phyloP scores from a whole-genome alignment of 2,888 invertebrate species.

The Panzeria rudis region DNA sequence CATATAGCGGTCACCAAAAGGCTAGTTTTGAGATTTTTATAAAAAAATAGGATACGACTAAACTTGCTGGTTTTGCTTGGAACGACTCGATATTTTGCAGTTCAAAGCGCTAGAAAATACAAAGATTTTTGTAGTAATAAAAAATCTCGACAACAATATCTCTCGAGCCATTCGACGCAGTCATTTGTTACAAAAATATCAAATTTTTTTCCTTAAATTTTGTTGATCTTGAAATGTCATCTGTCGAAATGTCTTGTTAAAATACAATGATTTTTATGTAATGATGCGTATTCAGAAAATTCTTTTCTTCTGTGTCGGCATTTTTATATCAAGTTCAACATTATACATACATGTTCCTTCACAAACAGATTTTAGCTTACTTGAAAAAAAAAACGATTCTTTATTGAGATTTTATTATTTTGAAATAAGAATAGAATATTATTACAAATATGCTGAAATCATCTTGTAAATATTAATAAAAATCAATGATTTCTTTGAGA shows the following conservation, averaged over 20 bases:
- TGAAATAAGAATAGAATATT: conserved; percentile 22
- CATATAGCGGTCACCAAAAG: too few relatives aligned
- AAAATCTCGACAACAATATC: too few relatives aligned
- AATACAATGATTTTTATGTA: conserved; percentile 47
- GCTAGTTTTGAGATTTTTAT: too few relatives aligned
- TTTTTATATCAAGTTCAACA: conserved; percentile 18
- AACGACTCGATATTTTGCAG: too few relatives aligned
- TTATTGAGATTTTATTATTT: conserved; percentile 16
- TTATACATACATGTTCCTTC: conserved; percentile 4
- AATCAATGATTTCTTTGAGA: conserved; percentile 34
- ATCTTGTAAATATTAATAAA: conserved; percentile 66
- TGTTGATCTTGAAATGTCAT: conserved; percentile 38
- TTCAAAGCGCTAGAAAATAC: too few relatives aligned
- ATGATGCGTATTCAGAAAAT: conserved; percentile 49
- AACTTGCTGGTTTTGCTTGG: too few relatives aligned
- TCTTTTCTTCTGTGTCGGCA: conserved; percentile 41
- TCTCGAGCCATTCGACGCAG: too few relatives aligned
- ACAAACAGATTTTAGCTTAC: not conserved
- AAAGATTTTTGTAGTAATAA: too few relatives aligned
- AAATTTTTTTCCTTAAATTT: not conserved
- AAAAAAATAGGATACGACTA: too few relatives aligned
- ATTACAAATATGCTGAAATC: conserved; percentile 68
- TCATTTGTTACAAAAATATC: too few relatives aligned
- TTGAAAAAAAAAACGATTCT: too few relatives aligned
- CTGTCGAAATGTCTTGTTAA: not conserved